Percentiles rank a stretch among this genome's conserved stretches.
Conservation (phyloP, 2,113 vertebrate species). For the Phyllopteryx taeniolatus region DNA sequence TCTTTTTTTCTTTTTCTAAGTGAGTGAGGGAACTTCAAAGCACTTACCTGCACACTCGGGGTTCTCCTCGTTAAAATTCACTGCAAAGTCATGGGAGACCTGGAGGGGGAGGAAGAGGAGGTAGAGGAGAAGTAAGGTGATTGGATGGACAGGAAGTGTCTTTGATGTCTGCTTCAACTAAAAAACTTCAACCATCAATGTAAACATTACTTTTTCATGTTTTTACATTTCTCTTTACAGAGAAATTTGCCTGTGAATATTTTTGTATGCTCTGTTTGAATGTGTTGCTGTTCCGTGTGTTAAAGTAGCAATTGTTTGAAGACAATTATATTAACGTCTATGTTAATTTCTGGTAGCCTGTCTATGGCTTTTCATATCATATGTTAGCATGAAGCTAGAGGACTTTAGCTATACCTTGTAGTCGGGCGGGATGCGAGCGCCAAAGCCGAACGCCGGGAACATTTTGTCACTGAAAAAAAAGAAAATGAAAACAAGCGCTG, state of each 20-base stretch:
- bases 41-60: constrained; percentile 92
- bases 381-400: not conserved
- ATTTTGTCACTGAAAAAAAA: constrained; percentile 90
- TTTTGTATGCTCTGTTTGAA: not conserved
- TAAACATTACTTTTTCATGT: not conserved
- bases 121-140: not conserved
- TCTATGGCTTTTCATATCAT: not conserved
- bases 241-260: constrained; percentile 8
- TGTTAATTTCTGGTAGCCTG: not conserved
- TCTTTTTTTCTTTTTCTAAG: not conserved
- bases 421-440: constrained; percentile 92
- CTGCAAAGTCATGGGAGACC: constrained; percentile 97
- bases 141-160: constrained; percentile 10
- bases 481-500: constrained; percentile 3
- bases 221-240: not conserved
- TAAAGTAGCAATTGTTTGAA: not conserved
- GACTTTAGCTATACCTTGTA: constrained; percentile 82
- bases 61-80: constrained; percentile 97
- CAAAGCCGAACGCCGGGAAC: constrained; percentile 98
- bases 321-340: not conserved
- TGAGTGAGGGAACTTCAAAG: constrained; percentile 14
- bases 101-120: constrained; percentile 46
- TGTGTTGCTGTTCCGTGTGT: not conserved
- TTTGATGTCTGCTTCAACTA: constrained; percentile 22
- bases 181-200: not conserved